phyloP scores from a whole-genome alignment of 2,113 vertebrate genomes.

The Stictonetta naevosa region DNA sequence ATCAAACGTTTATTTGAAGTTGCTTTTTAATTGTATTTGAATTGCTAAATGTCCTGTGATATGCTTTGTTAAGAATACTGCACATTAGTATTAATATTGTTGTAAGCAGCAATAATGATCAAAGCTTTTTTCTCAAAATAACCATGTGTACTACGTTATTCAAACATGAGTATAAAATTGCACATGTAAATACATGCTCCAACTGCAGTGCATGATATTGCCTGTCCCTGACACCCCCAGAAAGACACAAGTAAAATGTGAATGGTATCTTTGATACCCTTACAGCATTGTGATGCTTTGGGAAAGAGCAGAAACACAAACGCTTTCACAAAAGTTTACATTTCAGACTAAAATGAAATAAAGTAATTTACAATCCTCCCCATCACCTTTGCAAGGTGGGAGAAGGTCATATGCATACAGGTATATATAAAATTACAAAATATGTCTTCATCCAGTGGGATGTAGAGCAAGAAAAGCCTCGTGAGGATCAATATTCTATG shows the following conservation, averaged over 20 bases:
- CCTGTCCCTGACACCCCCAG: neutral
- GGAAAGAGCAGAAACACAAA: neutral
- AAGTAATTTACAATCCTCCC: neutral
- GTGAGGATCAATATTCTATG: neutral
- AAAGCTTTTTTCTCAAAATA: constrained; percentile 19
- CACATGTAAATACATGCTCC: neutral
- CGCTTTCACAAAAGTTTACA: neutral
- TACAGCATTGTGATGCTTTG: neutral
- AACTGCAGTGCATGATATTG: neutral
- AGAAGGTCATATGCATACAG: neutral
- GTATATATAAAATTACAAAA: neutral
- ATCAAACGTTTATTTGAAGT: neutral
- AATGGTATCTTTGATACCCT: neutral
- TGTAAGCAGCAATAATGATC: neutral
- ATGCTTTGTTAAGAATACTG: neutral
- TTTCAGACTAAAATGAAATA: neutral
- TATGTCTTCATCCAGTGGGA: neutral
- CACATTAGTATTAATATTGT: neutral
- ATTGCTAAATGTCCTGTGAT: neutral
- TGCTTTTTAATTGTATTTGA: constrained; percentile 52
- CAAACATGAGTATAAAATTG: neutral
- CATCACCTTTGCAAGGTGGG: neutral
- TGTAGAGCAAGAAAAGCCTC: neutral
- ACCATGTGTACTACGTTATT: neutral
- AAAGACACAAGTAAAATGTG: neutral